A percentile compares a stretch with the other conserved stretches of the same genome.
Evolutionary conservation across 1,140 invertebrate species (phyloP).

Genomic region (Eufriesea mexicana): DNA sequence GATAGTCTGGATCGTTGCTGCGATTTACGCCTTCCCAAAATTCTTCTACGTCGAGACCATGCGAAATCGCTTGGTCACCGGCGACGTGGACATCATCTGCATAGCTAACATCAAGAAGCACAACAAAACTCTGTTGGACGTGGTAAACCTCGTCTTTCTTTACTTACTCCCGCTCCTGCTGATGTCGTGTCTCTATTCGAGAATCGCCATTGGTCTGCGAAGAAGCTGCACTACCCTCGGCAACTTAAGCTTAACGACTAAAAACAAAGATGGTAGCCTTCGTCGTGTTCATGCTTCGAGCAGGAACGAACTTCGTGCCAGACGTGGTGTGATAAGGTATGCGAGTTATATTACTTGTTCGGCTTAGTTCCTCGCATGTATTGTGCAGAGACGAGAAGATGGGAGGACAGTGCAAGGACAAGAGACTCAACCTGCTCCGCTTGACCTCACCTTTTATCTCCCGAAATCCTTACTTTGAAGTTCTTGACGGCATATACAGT

Average conservation of each 20-base stretch:
- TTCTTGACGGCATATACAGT: too few species aligned
- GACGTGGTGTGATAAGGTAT: constrained; percentile 86
- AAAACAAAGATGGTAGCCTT: constrained; percentile 63
- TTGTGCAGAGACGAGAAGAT: too few species aligned
- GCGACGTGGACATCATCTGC: constrained; percentile 88
- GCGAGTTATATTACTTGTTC: background rate
- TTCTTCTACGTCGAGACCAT: constrained; percentile 89
- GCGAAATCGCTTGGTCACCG: constrained; percentile 83
- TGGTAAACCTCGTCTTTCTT: constrained; percentile 89
- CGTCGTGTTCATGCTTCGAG: constrained; percentile 85
- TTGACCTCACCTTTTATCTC: too few species aligned
- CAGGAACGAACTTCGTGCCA: constrained; percentile 86
- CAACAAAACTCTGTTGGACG: constrained; percentile 89
- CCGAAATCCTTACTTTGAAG: too few species aligned
- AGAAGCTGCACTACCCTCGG: constrained; percentile 79
- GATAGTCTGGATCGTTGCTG: constrained; percentile 89
- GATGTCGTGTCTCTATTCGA: constrained; percentile 87
- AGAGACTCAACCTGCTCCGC: too few species aligned
- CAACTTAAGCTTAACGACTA: constrained; percentile 51
- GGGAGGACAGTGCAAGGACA: too few species aligned
- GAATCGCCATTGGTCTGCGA: constrained; percentile 89
- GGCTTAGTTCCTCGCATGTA: too few species aligned
- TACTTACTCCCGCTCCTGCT: constrained; percentile 89
- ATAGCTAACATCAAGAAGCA: constrained; percentile 88
- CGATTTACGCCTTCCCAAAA: constrained; percentile 89